A percentile compares a stretch with the other conserved stretches of the same genome.
These are phyloP conservation scores for Drosophila nr. fundita DNA, from an alignment of 2,888 invertebrate species.

Conservation along the genomic window DNA sequence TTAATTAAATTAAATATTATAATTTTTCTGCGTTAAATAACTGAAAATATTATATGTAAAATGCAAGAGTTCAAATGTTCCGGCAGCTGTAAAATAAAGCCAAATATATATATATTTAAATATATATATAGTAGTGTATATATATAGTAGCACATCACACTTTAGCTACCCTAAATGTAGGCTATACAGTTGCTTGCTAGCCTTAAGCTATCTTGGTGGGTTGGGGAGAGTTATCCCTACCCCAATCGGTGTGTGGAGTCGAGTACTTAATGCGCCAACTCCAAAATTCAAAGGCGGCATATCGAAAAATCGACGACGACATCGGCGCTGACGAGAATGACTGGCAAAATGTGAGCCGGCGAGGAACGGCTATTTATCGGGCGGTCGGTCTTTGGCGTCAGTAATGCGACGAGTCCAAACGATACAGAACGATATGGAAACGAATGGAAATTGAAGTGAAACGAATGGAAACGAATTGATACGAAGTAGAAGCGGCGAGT, in stretches of 20 bases:
- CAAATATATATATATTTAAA: not conserved
- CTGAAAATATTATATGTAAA: not conserved
- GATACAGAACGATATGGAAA: conserved; percentile 32
- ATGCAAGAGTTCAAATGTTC: not conserved
- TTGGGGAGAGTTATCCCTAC: conserved; percentile 3
- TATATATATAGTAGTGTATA: no score
- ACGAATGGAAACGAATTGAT: conserved; percentile 30
- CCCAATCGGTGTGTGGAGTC: conserved; percentile 30
- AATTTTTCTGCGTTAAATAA: not conserved
- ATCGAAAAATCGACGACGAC: conserved; percentile 49
- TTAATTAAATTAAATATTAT: not conserved
- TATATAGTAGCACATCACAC: conserved; percentile 7
- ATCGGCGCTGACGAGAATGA: conserved; percentile 59
- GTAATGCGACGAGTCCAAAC: conserved; percentile 37
- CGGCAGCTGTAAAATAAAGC: not conserved
- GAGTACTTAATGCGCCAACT: conserved; percentile 55
- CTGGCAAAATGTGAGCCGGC: conserved; percentile 53
- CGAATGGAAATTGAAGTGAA: conserved; percentile 34
- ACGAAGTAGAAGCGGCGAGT: conserved; percentile 40
- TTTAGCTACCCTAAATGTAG: conserved; percentile 19
- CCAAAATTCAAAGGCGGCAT: conserved; percentile 44
- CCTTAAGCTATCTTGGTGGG: not conserved
- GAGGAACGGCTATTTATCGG: conserved; percentile 39
- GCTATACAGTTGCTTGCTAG: conserved; percentile 28
- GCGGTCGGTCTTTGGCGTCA: conserved; percentile 51